Evolutionary conservation across 2,888 invertebrate genomes (phyloP).

Genomic region (Diadegma fenestrale): DNA sequence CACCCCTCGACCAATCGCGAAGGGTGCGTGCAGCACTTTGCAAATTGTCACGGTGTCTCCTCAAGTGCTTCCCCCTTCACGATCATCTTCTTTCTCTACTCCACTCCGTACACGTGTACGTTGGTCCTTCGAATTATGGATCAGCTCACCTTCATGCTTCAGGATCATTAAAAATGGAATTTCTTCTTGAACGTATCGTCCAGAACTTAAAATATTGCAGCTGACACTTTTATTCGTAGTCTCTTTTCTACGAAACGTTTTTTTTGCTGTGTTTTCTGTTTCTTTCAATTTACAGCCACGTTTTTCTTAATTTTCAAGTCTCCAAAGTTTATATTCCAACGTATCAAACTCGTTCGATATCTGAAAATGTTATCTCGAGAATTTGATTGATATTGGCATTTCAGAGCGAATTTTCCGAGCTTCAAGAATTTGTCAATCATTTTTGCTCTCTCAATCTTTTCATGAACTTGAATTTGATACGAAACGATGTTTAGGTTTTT

Average conservation of each 20-base stretch:
- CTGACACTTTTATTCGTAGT: not conserved
- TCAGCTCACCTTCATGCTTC: constrained; percentile 9
- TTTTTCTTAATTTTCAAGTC: not conserved
- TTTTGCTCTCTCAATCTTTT: too few relatives aligned
- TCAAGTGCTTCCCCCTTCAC: constrained; percentile 21
- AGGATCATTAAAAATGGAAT: not conserved
- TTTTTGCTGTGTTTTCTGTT: not conserved
- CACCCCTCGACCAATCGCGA: constrained; percentile 57
- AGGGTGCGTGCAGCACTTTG: constrained; percentile 58
- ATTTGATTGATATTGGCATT: too few relatives aligned
- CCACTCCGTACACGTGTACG: constrained; percentile 11
- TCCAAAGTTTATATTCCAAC: not conserved
- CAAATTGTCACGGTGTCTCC: constrained; percentile 58
- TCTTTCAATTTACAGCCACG: not conserved
- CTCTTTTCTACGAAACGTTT: not conserved
- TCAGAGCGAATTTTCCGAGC: too few relatives aligned
- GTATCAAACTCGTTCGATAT: not conserved
- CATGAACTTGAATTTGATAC: not conserved
- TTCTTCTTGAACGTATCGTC: not conserved
- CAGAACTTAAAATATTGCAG: not conserved
- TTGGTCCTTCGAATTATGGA: constrained; percentile 35
- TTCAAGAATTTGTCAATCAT: too few relatives aligned
- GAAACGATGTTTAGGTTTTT: not conserved
- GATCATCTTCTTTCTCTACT: constrained; percentile 32
- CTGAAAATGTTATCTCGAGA: too few relatives aligned